phyloP scores from a whole-genome alignment of 2,888 invertebrate genomes.

The Gymnocheta viridis region DNA sequence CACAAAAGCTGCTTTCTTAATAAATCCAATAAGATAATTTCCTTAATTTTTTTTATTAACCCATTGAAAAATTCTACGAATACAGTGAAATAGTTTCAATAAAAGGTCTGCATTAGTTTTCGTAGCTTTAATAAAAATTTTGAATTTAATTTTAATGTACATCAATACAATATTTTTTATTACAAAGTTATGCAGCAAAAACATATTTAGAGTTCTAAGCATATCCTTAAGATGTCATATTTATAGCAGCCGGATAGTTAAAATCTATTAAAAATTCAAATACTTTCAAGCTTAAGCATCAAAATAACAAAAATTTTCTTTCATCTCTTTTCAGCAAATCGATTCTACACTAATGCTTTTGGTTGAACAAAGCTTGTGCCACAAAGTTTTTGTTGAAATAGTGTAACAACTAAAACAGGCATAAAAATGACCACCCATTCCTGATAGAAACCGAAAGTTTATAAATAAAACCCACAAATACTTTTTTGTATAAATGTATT shows the following conservation, averaged over 20 bases:
- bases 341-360: conserved; percentile 58
- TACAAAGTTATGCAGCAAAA: too few species aligned
- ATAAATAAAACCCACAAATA: conserved; percentile 15
- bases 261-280: not conserved
- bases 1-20: too few species aligned
- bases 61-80: too few species aligned
- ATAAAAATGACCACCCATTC: conserved; percentile 34
- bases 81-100: too few species aligned
- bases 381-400: conserved; percentile 16
- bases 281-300: not conserved
- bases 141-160: too few species aligned
- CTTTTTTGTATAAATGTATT: conserved; percentile 63
- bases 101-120: too few species aligned
- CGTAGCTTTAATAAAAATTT: too few species aligned
- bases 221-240: too few species aligned
- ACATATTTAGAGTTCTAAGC: too few species aligned
- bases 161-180: too few species aligned
- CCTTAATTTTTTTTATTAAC: too few species aligned
- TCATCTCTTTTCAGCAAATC: conserved; percentile 47
- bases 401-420: not conserved
- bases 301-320: not conserved
- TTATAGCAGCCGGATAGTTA: not conserved
- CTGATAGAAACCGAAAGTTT: conserved; percentile 21
- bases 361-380: conserved; percentile 22
- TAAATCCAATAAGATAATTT: too few species aligned